These are phyloP conservation scores for Opisthocomus hoazin DNA, from an alignment of 2,113 vertebrate genomes.

Conservation along the genomic window DNA sequence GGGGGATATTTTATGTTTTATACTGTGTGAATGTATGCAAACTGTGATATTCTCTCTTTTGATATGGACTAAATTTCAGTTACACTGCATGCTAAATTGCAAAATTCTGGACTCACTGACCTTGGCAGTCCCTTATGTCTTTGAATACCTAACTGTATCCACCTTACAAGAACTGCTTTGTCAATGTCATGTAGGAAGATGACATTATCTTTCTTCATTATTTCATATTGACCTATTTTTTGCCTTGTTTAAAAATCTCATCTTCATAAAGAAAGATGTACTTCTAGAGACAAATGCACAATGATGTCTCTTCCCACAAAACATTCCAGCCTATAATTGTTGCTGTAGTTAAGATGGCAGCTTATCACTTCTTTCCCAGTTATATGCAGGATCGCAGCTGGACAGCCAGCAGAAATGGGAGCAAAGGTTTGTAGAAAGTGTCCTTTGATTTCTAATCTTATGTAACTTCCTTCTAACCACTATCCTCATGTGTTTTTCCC, in stretches of 20 bases:
- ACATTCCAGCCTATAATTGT: background rate
- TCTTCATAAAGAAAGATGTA: background rate
- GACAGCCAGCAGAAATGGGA: background rate
- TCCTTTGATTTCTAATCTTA: background rate
- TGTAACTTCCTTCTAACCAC: background rate
- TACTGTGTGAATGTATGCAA: background rate
- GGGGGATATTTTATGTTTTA: background rate
- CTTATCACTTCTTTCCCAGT: background rate
- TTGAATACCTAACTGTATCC: background rate
- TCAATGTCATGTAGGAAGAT: background rate
- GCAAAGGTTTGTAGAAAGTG: background rate
- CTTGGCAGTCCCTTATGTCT: background rate
- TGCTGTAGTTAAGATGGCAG: background rate
- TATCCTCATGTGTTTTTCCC: background rate
- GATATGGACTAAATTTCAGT: background rate
- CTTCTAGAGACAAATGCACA: background rate
- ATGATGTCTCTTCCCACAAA: background rate
- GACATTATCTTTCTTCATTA: background rate
- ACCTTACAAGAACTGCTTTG: background rate
- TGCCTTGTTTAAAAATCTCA: fast-evolving
- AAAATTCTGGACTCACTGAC: background rate
- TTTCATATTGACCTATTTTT: background rate
- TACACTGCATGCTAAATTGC: background rate
- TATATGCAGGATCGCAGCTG: background rate
- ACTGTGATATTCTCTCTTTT: background rate